A percentile compares a stretch with the other conserved stretches of the same genome.
These are phyloP conservation scores for Amphimedon queenslandica DNA, from an alignment of 37 sponge, comb jelly and placozoan genomes.

Conservation along the genomic window DNA sequence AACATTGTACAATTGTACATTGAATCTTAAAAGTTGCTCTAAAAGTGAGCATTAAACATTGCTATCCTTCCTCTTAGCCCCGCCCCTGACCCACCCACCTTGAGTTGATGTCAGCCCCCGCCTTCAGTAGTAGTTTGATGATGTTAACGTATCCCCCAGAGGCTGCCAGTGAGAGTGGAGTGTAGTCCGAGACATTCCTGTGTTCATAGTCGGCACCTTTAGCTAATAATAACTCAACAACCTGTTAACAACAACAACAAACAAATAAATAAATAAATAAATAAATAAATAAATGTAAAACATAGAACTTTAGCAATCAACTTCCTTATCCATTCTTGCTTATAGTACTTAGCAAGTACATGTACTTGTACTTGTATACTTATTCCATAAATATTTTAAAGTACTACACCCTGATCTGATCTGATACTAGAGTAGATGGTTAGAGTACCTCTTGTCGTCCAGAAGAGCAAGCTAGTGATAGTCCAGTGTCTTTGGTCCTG, in stretches of 20 bases:
- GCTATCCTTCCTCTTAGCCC: too few species aligned
- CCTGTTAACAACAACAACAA: conserved; percentile 25
- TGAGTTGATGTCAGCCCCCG: conserved; percentile 89
- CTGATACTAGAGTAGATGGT: too few species aligned
- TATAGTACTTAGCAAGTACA: too few species aligned
- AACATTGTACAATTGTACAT: background rate
- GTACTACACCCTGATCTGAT: background rate
- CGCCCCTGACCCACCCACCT: too few species aligned
- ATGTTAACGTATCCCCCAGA: conserved; percentile 84
- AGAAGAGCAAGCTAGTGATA: conserved; percentile 85
- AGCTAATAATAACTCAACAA: conserved; percentile 75
- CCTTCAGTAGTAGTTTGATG: conserved; percentile 77
- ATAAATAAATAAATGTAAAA: too few species aligned
- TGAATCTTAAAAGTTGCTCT: background rate
- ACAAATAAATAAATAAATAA: background rate
- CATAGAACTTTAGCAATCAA: too few species aligned
- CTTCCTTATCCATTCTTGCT: too few species aligned
- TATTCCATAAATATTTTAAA: too few species aligned
- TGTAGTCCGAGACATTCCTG: conserved; percentile 92
- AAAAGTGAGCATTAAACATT: background rate
- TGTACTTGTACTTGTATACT: too few species aligned
- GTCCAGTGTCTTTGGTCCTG: conserved; percentile 88
- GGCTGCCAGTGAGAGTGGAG: conserved; percentile 86
- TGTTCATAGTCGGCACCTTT: conserved; percentile 87
- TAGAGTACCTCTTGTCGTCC: conserved; percentile 83